A percentile compares a stretch with the other conserved stretches of the same genome.
These are phyloP conservation scores for Drosophila mauritiana DNA, from an alignment of 1,140 invertebrate species.

Conservation along the genomic window DNA sequence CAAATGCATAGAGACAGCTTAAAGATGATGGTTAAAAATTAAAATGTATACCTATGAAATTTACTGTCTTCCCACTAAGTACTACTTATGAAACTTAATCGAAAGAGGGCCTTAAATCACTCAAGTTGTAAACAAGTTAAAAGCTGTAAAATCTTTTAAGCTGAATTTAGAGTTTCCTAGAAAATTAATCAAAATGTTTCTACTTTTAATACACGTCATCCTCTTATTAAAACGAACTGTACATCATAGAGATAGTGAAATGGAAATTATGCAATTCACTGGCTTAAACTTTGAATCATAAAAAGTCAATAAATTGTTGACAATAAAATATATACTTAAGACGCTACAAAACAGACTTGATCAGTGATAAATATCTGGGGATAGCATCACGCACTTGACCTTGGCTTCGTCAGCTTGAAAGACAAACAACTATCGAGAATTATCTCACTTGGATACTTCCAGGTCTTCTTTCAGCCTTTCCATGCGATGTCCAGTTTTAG, in stretches of 20 bases:
- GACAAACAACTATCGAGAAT: conserved; percentile 47
- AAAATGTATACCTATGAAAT: neutral
- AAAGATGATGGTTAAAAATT: neutral
- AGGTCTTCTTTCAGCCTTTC: conserved; percentile 48
- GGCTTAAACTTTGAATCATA: neutral
- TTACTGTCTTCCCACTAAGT: neutral
- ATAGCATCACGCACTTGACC: conserved; percentile 31
- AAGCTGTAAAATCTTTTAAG: conserved; percentile 11
- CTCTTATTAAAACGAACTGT: too few species aligned
- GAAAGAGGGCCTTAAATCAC: neutral
- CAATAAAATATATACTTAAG: conserved; percentile 3
- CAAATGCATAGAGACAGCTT: neutral
- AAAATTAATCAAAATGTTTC: neutral
- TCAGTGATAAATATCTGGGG: conserved; percentile 27
- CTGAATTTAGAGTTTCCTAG: neutral
- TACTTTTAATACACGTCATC: neutral
- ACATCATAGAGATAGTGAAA: neutral
- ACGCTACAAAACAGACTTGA: conserved; percentile 8
- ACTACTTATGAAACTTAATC: neutral
- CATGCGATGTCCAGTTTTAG: conserved; percentile 13
- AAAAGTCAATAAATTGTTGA: neutral
- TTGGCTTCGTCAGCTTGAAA: conserved; percentile 24
- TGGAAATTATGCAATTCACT: neutral
- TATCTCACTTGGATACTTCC: conserved; percentile 39
- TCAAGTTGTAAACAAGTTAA: neutral